Percentiles rank a stretch among this genome's conserved stretches.
Conservation (phyloP, 2,888 invertebrate genomes). For the Tuta absoluta region DNA sequence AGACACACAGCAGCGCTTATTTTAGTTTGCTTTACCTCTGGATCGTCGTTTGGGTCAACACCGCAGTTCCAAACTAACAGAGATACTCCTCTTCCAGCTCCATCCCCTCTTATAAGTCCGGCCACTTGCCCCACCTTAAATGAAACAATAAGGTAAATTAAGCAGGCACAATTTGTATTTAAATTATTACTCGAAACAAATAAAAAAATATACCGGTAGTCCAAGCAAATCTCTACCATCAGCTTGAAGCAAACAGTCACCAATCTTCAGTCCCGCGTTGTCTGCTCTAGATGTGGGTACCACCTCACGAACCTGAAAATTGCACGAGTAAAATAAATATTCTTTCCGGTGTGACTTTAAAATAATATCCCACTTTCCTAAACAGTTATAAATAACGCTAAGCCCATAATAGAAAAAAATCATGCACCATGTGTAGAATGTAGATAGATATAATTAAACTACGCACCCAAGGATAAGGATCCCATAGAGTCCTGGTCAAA, state of each 20-base stretch:
- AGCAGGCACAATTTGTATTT: too few species aligned
- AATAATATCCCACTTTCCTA: neutral
- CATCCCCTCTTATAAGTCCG: slow-evolving; percentile 67
- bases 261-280: slow-evolving; percentile 83
- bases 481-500: slow-evolving; percentile 88
- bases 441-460: neutral
- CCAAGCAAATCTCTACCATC: slow-evolving; percentile 81
- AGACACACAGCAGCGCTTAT: too few species aligned
- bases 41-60: slow-evolving; percentile 69
- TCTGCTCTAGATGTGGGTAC: slow-evolving; percentile 83
- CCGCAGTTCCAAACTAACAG: slow-evolving; percentile 73
- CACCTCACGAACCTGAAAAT: slow-evolving; percentile 82
- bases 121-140: slow-evolving; percentile 69
- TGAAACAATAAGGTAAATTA: neutral
- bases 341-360: too few species aligned
- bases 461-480: slow-evolving; percentile 90
- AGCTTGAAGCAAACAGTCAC: slow-evolving; percentile 87
- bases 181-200: neutral
- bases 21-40: slow-evolving; percentile 54
- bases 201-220: slow-evolving; percentile 60
- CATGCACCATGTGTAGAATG: neutral
- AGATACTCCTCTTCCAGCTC: slow-evolving; percentile 58
- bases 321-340: too few species aligned
- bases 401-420: too few species aligned
- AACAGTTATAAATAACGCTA: too few species aligned